Conservation (phyloP, 2,113 vertebrate species). For the Mus spicilegus region DNA sequence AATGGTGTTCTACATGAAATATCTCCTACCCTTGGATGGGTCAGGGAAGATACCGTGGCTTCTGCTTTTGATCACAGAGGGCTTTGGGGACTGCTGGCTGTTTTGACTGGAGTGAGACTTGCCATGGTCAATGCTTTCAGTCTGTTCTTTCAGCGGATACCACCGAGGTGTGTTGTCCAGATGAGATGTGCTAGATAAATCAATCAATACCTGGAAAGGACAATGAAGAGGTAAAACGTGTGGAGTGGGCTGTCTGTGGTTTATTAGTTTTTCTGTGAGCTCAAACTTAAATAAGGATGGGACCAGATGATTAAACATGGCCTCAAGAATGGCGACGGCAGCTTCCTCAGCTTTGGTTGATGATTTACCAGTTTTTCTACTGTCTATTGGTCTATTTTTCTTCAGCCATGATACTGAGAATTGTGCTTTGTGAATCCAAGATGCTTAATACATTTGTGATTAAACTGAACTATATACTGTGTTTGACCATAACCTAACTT, state of each 20-base stretch:
- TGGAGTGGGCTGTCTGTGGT: neutral
- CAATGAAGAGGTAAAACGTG: neutral
- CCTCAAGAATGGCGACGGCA: neutral
- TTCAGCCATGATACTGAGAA: neutral
- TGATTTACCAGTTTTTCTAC: neutral
- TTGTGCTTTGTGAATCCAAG: neutral
- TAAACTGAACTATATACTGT: neutral
- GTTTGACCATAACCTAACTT: neutral
- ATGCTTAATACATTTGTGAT: neutral
- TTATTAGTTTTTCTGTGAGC: neutral
- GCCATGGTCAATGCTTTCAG: conserved; percentile 95
- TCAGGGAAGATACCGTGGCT: conserved; percentile 99
- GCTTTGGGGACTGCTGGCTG: conserved; percentile 94
- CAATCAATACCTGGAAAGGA: conserved; percentile 93
- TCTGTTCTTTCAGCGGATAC: conserved; percentile 96
- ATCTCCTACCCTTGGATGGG: conserved; percentile 95
- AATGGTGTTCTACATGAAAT: conserved; percentile 55
- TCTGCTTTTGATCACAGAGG: conserved; percentile 98
- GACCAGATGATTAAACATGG: neutral
- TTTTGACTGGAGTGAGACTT: conserved; percentile 91
- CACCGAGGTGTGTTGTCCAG: conserved; percentile 97
- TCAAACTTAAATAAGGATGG: neutral
- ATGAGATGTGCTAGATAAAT: conserved; percentile 94
- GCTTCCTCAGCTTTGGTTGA: neutral
- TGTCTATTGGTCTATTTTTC: neutral